These are phyloP conservation scores for Falco concolor DNA, from an alignment of 2,797 vertebrate species.

Conservation along the genomic window DNA sequence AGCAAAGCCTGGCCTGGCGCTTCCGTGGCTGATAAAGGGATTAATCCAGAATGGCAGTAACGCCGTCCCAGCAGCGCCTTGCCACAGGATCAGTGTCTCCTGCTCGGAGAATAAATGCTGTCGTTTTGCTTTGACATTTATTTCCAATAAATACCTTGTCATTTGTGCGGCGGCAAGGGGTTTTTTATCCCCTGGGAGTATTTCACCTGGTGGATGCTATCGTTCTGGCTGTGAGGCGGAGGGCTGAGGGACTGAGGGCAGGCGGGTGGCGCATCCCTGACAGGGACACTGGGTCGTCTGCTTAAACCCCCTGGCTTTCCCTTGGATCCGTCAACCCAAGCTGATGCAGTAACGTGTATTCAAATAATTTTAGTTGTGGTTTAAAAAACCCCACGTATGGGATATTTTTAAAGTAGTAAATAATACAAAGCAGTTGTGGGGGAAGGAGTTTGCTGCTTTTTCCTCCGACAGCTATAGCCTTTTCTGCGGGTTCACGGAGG, in stretches of 20 bases:
- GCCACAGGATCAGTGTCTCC: background rate
- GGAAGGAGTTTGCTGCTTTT: background rate
- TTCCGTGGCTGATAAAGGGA: background rate
- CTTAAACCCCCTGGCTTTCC: background rate
- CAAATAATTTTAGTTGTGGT: background rate
- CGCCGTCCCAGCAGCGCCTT: background rate
- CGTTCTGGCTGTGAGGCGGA: background rate
- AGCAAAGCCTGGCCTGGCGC: background rate
- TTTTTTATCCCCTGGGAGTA: background rate
- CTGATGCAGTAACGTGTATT: rapidly evolving
- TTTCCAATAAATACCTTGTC: slow-evolving; percentile 26
- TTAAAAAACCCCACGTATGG: background rate
- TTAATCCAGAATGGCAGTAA: background rate
- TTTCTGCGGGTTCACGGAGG: background rate
- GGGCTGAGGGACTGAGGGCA: background rate
- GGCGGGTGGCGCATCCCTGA: rapidly evolving
- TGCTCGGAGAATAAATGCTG: slow-evolving; percentile 4
- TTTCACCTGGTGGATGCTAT: background rate
- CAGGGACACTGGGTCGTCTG: background rate
- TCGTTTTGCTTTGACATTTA: slow-evolving; percentile 30
- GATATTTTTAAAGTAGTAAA: background rate
- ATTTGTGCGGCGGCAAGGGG: background rate
- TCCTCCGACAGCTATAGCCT: background rate
- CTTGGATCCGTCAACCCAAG: background rate
- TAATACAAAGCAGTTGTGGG: background rate